A percentile compares a stretch with the other conserved stretches of the same genome.
phyloP scores from a whole-genome alignment of 2,113 vertebrate species.

The Sturnus vulgaris region DNA sequence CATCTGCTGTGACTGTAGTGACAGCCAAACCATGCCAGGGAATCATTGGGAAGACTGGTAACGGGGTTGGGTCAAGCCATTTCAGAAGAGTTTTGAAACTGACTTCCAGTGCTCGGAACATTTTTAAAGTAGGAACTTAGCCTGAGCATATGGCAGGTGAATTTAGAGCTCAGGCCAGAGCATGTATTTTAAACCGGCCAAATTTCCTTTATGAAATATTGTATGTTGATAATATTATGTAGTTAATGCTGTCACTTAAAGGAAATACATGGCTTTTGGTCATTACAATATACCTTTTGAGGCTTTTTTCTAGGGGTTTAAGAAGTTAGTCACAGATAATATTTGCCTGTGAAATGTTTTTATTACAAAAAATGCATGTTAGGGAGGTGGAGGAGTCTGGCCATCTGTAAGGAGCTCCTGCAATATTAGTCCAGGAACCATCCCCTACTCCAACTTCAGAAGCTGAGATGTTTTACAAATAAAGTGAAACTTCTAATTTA shows the following conservation, averaged over 20 bases:
- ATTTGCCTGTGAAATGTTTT: neutral
- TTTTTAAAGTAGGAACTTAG: neutral
- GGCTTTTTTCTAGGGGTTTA: neutral
- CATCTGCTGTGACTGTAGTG: neutral
- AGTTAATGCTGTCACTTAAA: neutral
- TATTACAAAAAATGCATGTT: neutral
- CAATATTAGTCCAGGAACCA: fast-evolving
- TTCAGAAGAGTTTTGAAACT: neutral
- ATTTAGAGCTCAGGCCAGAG: neutral
- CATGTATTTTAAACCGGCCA: neutral
- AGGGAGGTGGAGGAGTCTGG: neutral
- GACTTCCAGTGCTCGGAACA: neutral
- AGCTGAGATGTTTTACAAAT: neutral
- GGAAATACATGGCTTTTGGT: neutral
- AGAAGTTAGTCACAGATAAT: neutral
- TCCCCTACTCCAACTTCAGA: neutral
- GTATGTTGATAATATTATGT: neutral
- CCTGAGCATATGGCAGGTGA: neutral
- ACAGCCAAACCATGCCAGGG: neutral
- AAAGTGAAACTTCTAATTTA: neutral
- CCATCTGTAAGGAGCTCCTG: neutral
- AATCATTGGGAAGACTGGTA: neutral
- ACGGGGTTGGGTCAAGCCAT: fast-evolving
- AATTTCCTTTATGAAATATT: neutral
- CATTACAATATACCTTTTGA: neutral